These are phyloP conservation scores for Venturia canescens DNA, from an alignment of 1,140 invertebrate genomes.

Conservation along the genomic window DNA sequence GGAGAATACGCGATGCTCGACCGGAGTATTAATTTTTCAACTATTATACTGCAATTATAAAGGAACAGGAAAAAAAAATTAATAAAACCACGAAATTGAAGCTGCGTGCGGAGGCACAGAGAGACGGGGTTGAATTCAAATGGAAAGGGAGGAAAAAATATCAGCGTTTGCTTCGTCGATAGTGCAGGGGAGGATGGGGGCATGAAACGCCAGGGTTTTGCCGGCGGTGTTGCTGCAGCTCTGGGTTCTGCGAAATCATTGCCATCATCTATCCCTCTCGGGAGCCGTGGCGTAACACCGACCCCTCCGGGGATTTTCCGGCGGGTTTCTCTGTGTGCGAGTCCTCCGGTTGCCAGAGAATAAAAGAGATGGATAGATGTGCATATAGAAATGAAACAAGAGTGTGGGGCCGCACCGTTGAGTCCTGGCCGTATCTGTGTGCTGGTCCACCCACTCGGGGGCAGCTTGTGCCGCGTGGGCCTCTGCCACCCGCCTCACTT, in stretches of 20 bases:
- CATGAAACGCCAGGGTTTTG: conserved; percentile 17
- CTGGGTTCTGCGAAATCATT: conserved; percentile 64
- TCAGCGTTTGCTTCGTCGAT: conserved; percentile 27
- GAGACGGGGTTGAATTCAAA: not conserved
- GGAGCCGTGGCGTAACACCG: conserved; percentile 45
- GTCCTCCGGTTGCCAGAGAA: conserved; percentile 41
- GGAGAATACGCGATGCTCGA: not conserved
- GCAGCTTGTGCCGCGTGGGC: conserved; percentile 17
- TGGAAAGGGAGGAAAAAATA: conserved; percentile 24
- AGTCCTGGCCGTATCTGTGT: conserved; percentile 50
- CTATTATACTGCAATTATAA: not conserved
- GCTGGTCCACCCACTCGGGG: not conserved
- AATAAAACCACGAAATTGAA: conserved; percentile 12
- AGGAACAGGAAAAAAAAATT: conserved; percentile 26
- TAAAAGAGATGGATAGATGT: conserved; percentile 29
- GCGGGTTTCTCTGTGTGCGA: conserved; percentile 32
- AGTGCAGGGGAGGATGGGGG: not conserved
- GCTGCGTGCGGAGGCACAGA: not conserved
- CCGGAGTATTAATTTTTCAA: not conserved
- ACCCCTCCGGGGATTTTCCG: conserved; percentile 51
- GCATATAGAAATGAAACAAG: not conserved
- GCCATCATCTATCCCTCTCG: conserved; percentile 68
- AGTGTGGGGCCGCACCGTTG: not conserved
- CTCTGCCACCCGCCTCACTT: conserved; percentile 47
- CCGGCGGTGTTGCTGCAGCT: conserved; percentile 21